Conservation (phyloP, 2,113 vertebrate species). For the Marmota monax region DNA sequence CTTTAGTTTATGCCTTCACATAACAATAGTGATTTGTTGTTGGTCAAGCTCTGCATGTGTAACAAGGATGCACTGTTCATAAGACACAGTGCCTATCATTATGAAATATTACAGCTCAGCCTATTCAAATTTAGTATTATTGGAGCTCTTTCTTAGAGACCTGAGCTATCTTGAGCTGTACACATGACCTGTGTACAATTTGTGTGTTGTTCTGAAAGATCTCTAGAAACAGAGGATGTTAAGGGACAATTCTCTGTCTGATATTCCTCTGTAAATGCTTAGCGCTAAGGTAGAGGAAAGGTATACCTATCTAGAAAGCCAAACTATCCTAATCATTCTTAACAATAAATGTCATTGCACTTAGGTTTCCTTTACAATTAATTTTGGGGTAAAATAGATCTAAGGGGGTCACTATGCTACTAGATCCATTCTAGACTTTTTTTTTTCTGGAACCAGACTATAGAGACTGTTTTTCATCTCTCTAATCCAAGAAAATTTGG, state of each 20-base stretch:
- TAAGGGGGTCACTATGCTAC: rapidly evolving
- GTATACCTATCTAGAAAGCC: neutral
- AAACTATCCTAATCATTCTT: neutral
- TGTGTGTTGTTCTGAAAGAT: neutral
- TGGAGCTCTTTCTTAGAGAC: neutral
- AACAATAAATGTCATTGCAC: neutral
- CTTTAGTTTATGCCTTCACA: neutral
- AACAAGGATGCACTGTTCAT: neutral
- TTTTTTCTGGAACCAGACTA: neutral
- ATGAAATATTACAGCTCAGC: neutral
- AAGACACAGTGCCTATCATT: neutral
- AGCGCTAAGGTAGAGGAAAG: neutral
- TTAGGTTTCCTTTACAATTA: neutral
- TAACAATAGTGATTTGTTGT: neutral
- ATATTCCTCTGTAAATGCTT: neutral
- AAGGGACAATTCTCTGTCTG: neutral
- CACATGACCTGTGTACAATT: neutral
- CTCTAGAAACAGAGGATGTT: neutral
- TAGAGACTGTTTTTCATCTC: neutral
- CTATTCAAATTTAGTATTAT: neutral
- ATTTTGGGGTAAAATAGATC: neutral
- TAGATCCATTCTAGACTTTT: neutral
- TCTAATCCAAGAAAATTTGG: neutral
- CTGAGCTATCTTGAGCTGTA: neutral
- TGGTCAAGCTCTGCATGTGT: neutral